Conservation (phyloP, 2,113 vertebrate genomes). For the Penelope pileata region DNA sequence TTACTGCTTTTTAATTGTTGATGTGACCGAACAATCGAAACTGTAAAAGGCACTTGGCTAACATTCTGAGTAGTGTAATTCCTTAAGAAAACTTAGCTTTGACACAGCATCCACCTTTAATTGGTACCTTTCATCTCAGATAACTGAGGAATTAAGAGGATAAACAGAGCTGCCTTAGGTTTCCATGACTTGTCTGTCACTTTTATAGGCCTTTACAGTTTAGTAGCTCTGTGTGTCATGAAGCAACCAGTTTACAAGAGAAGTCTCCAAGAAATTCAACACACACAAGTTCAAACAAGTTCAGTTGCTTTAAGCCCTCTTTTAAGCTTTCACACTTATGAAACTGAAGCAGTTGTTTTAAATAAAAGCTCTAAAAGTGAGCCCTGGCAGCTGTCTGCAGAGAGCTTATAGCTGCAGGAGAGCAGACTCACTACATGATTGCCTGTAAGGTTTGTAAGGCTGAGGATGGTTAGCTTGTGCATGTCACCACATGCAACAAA, state of each 20-base stretch:
- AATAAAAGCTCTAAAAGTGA: background rate
- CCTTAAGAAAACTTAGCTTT: background rate
- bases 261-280: background rate
- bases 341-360: background rate
- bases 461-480: background rate
- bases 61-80: background rate
- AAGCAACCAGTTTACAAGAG: background rate
- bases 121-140: background rate
- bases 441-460: background rate
- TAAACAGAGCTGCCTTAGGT: background rate
- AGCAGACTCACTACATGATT: background rate
- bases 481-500: background rate
- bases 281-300: background rate
- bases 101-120: background rate
- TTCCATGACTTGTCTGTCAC: background rate
- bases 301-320: background rate
- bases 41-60: background rate
- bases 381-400: background rate
- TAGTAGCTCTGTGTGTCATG: background rate
- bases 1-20: constrained; percentile 1
- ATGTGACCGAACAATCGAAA: background rate
- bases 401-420: background rate
- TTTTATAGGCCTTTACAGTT: background rate
- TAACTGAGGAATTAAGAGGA: background rate
- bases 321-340: background rate